Conservation (phyloP, 2,113 vertebrate species). For the Phyllostomus discolor region DNA sequence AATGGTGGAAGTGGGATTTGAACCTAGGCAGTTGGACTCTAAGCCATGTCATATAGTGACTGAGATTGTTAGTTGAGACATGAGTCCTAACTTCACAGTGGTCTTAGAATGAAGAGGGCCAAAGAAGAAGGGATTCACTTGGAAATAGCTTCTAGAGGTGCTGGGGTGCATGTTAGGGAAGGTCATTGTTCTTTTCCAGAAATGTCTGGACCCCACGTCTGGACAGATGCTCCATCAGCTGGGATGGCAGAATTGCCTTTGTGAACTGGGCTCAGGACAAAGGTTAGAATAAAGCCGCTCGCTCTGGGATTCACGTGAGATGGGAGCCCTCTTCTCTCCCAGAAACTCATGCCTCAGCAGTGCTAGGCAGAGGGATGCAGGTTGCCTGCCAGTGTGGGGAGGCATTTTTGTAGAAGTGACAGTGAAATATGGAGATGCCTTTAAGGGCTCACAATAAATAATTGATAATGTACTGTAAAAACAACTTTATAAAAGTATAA, state of each 20-base stretch:
- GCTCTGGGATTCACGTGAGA: not conserved
- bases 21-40: not conserved
- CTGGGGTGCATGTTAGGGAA: not conserved
- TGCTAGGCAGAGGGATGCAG: not conserved
- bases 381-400: not conserved
- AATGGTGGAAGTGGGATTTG: not conserved
- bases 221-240: not conserved
- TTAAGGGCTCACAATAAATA: not conserved
- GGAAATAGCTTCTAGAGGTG: not conserved
- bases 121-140: not conserved
- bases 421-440: not conserved
- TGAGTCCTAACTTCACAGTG: not conserved
- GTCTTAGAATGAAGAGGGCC: not conserved
- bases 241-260: not conserved
- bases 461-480: not conserved
- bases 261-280: not conserved
- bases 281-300: not conserved
- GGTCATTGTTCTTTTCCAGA: not conserved
- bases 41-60: not conserved
- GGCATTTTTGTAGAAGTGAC: not conserved
- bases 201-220: not conserved
- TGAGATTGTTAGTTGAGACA: not conserved
- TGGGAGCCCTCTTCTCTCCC: not conserved
- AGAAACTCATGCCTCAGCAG: not conserved
- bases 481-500: constrained; percentile 7